These are phyloP conservation scores for Cossypha dichroa DNA, from an alignment of 2,797 vertebrate species.

Conservation along the genomic window DNA sequence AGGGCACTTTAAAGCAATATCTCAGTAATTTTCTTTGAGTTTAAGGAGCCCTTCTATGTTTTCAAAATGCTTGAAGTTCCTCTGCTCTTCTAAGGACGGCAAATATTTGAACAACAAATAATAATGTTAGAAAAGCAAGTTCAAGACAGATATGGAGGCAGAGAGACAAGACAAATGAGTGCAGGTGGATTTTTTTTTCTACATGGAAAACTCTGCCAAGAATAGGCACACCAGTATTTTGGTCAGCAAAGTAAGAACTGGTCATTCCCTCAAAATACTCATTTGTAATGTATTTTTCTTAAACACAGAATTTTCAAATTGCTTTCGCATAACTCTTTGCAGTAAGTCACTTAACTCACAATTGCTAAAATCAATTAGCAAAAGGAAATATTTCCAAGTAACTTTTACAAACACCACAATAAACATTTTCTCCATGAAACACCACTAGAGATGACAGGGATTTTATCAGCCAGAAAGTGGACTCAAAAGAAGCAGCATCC, in stretches of 20 bases:
- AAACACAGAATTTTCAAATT: not conserved
- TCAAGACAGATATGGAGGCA: not conserved
- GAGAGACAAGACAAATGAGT: not conserved
- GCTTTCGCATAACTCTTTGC: not conserved
- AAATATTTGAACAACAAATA: constrained; percentile 73
- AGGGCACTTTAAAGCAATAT: constrained; percentile 61
- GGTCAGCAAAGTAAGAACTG: not conserved
- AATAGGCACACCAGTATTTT: not conserved
- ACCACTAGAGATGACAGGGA: not conserved
- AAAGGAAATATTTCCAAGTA: not conserved
- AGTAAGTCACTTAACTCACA: not conserved
- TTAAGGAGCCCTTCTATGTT: constrained; percentile 65
- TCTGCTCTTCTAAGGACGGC: constrained; percentile 61
- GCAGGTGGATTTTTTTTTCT: not conserved
- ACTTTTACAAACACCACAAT: not conserved
- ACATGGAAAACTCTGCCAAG: not conserved
- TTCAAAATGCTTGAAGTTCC: constrained; percentile 70
- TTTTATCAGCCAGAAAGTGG: not conserved
- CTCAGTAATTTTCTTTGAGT: constrained; percentile 68
- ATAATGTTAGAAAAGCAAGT: constrained; percentile 15
- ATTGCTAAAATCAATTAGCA: not conserved
- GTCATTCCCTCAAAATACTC: not conserved
- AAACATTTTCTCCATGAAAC: not conserved
- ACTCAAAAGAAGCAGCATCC: not conserved
- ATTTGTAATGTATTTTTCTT: not conserved